A percentile compares a stretch with the other conserved stretches of the same genome.
Evolutionary conservation across 2,888 invertebrate genomes (phyloP).

Genomic region (Acrobasis suavella): DNA sequence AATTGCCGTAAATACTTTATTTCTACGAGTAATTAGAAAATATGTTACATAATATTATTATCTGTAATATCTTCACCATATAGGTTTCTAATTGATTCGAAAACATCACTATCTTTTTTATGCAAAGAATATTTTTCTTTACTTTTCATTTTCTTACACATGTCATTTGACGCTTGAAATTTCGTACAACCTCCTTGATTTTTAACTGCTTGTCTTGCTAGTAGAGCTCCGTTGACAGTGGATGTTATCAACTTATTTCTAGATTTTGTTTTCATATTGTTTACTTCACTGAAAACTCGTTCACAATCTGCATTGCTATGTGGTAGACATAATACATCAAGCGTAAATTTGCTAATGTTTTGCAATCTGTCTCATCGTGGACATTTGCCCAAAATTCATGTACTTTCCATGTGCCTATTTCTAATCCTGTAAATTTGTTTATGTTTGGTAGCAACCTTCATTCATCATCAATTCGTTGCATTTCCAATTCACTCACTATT

Average conservation of each 20-base stretch:
- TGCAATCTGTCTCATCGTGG: background rate
- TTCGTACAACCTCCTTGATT: background rate
- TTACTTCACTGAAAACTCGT: background rate
- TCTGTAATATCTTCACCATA: background rate
- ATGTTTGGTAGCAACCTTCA: background rate
- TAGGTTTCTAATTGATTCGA: background rate
- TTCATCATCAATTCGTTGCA: background rate
- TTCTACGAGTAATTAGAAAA: background rate
- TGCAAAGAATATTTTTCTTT: constrained; percentile 1
- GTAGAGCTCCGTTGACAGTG: background rate
- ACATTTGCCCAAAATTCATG: background rate
- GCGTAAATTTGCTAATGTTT: background rate
- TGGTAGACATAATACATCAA: background rate
- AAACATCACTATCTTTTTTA: background rate
- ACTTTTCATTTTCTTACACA: background rate
- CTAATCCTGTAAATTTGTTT: background rate
- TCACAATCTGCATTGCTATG: background rate
- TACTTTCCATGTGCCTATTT: background rate
- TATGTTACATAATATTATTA: background rate
- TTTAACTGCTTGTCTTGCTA: background rate
- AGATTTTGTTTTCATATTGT: constrained; percentile 1
- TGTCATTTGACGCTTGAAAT: background rate
- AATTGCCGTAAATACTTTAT: constrained; percentile 1
- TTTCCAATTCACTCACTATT: background rate
- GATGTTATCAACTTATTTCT: background rate